phyloP scores from a whole-genome alignment of 2,113 vertebrate genomes.

The Peromyscus leucopus region DNA sequence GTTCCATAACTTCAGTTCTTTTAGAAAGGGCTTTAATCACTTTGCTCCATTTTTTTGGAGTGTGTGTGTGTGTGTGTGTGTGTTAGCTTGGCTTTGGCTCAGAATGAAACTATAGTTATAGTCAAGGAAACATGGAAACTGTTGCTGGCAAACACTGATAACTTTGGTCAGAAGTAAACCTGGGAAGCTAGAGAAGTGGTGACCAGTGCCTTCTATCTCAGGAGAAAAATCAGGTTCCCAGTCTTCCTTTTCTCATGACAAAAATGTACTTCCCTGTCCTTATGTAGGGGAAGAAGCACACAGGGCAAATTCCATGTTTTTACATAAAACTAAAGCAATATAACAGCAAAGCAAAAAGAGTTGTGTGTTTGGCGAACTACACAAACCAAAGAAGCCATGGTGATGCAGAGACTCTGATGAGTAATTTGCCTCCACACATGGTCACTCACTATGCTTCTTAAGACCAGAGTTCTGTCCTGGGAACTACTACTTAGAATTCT shows the following conservation, averaged over 20 bases:
- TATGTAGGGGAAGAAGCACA: not conserved
- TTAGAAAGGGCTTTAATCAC: not conserved
- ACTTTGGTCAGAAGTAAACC: not conserved
- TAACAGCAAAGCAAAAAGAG: not conserved
- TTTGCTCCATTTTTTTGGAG: not conserved
- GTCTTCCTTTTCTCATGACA: not conserved
- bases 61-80: not conserved
- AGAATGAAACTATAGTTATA: not conserved
- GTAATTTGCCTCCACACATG: not conserved
- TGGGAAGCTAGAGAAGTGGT: not conserved
- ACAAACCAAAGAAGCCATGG: not conserved
- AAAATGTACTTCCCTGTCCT: not conserved
- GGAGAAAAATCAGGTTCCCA: not conserved
- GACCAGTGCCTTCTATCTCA: not conserved
- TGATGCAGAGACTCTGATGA: accelerated
- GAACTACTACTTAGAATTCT: not conserved
- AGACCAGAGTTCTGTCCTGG: accelerated
- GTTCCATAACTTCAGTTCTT: too few species aligned
- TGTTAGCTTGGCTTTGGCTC: not conserved
- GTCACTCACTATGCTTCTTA: not conserved
- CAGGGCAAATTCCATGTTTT: not conserved
- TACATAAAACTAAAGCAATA: not conserved
- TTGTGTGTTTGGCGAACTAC: not conserved
- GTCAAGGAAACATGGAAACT: not conserved
- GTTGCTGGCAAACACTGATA: not conserved